phyloP scores from a whole-genome alignment of 1,140 invertebrate genomes.

The Planococcus citri region DNA sequence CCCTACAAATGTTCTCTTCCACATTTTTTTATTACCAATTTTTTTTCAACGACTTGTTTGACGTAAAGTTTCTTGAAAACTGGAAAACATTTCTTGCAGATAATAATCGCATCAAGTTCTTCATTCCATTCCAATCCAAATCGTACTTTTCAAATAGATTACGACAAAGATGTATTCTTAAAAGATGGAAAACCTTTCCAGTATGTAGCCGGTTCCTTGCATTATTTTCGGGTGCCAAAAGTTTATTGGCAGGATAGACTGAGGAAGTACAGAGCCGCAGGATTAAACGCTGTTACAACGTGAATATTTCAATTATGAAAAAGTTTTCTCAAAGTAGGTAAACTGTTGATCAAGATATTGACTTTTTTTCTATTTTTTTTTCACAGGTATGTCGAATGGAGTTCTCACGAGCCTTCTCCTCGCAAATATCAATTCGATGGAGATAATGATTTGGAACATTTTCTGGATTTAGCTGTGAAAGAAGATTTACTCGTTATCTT shows the following conservation, averaged over 20 bases:
- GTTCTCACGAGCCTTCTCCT: slow-evolving; percentile 27
- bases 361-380: slow-evolving; percentile 7
- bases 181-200: slow-evolving; percentile 68
- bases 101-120: too few relatives aligned
- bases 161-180: slow-evolving; percentile 57
- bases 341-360: too few relatives aligned
- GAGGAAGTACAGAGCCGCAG: slow-evolving; percentile 53
- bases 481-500: slow-evolving; percentile 39
- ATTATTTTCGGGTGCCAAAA: slow-evolving; percentile 77
- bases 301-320: too few relatives aligned
- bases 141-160: slow-evolving; percentile 46
- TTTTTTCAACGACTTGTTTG: too few relatives aligned
- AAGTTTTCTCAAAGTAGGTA: too few relatives aligned
- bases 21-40: too few relatives aligned
- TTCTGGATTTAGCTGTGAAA: slow-evolving; percentile 37
- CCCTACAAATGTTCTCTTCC: too few relatives aligned
- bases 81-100: too few relatives aligned
- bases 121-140: too few relatives aligned
- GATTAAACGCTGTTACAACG: slow-evolving; percentile 27
- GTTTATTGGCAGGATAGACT: slow-evolving; percentile 74
- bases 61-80: too few relatives aligned
- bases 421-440: slow-evolving; percentile 25
- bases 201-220: slow-evolving; percentile 77
- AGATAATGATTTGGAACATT: slow-evolving; percentile 28
- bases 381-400: slow-evolving; percentile 29